Evolutionary conservation across 2,888 invertebrate genomes (phyloP), one percentile per base, ranked within the genome.

Genomic region (Xanthia icteritia): DNA sequence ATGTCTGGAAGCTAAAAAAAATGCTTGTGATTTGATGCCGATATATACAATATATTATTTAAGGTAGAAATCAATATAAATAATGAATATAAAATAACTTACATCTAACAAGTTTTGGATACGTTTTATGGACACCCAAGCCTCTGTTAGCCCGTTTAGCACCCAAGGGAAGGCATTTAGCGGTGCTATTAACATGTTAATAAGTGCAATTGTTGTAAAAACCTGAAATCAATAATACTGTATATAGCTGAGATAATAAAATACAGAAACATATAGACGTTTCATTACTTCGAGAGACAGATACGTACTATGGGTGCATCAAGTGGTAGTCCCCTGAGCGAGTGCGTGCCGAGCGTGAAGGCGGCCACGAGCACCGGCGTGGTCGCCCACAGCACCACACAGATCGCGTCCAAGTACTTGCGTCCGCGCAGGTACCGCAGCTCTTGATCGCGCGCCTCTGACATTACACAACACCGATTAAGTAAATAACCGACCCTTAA

Each of bases 141-240:
- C 99, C 95, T 99, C 99, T 64, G 99, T 98, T 5, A 99, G 96
- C 0, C 99, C 99, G 94, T 99, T 99, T 36, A 99, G 95, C 5
- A 99, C 99, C 99, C 99, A 99, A 0, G 99, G 99, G 94, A 99
- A 99, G 0, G 99, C 99, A 95, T 99, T 99, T 78, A 99, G 94
- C 0, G 99, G 99, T 73, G 98, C 97, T 88, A 99, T 99, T 79
- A 99, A 96, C 98, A 99, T 99, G 92, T 99, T 99, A 80, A 99
- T 97, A 74, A 99, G 96, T 0, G 99, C 99, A 86, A 99, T 98
- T 85, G 98, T 98, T 0, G 99, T 99, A 91, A 99, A 99, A 1
- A 99, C 96, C 96, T 96, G 90, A 0, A 91, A 91, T 72, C 39
- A 76, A 72, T 39, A 36, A 60, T 23, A 20, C 15, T 58, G 11